phyloP scores from a whole-genome alignment of 2,113 vertebrate genomes.

The Edolisoma coerulescens region DNA sequence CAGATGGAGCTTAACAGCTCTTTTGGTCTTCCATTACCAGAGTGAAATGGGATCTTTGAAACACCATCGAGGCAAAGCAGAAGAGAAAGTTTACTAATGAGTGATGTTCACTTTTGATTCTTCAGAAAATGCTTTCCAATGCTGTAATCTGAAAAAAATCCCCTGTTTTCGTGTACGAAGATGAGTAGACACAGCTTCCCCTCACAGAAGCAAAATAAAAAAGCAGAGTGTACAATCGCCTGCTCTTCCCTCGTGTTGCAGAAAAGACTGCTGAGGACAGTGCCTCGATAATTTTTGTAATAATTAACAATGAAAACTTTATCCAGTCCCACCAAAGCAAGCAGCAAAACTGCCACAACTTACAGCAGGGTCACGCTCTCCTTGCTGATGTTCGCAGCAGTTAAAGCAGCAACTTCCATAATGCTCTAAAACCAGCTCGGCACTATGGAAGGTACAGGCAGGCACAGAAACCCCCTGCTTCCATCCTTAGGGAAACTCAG shows the following conservation, averaged over 20 bases:
- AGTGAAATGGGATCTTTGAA: slow-evolving; percentile 23
- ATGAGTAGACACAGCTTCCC: neutral
- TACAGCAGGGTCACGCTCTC: neutral
- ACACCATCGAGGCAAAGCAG: neutral
- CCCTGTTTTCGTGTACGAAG: neutral
- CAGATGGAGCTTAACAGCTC: slow-evolving; percentile 52
- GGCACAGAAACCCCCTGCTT: neutral
- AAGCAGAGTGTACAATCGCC: neutral
- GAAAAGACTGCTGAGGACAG: neutral
- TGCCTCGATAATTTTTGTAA: neutral
- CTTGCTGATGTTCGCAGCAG: neutral
- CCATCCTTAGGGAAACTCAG: neutral
- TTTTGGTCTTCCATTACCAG: slow-evolving; percentile 17
- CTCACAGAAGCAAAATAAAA: neutral
- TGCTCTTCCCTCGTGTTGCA: neutral
- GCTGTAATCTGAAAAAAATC: neutral
- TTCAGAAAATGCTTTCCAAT: neutral
- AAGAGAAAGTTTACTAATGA: neutral
- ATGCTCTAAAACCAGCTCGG: neutral
- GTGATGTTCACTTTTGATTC: neutral
- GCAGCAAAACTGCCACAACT: neutral
- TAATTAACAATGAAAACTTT: neutral
- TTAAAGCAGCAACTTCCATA: neutral
- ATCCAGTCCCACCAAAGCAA: neutral
- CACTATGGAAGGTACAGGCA: neutral